phyloP scores from a whole-genome alignment of 2,797 vertebrate species.

The Squalus acanthias region DNA sequence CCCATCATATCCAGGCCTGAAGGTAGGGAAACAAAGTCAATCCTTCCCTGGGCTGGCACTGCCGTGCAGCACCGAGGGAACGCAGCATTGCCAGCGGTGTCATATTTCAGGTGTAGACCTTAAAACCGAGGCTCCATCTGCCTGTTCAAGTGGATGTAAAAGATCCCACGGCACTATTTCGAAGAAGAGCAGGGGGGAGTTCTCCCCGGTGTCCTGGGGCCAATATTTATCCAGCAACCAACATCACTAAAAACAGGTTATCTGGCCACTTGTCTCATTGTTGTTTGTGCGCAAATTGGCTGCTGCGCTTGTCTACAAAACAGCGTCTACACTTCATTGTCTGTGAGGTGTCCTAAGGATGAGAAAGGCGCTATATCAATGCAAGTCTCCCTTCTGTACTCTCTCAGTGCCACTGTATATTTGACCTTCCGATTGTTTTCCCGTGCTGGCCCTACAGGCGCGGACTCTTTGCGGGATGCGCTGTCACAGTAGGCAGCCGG shows the following conservation, averaged over 20 bases:
- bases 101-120: background rate
- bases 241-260: too few relatives aligned
- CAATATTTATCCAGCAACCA: background rate
- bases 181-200: background rate
- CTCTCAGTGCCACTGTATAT: background rate
- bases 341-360: background rate
- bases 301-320: background rate
- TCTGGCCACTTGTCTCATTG: background rate
- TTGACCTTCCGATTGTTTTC: background rate
- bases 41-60: background rate
- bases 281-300: background rate
- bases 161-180: background rate
- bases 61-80: background rate
- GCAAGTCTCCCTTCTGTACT: background rate
- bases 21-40: background rate
- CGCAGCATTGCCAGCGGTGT: background rate
- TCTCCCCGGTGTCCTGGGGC: background rate
- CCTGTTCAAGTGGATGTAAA: background rate
- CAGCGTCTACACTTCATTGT: background rate
- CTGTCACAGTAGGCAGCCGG: background rate
- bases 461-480: background rate
- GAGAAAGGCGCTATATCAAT: background rate
- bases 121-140: background rate
- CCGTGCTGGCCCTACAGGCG: background rate
- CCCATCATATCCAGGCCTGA: background rate